These are phyloP conservation scores for Chouioia cunea DNA, from an alignment of 2,888 invertebrate species.

Conservation along the genomic window DNA sequence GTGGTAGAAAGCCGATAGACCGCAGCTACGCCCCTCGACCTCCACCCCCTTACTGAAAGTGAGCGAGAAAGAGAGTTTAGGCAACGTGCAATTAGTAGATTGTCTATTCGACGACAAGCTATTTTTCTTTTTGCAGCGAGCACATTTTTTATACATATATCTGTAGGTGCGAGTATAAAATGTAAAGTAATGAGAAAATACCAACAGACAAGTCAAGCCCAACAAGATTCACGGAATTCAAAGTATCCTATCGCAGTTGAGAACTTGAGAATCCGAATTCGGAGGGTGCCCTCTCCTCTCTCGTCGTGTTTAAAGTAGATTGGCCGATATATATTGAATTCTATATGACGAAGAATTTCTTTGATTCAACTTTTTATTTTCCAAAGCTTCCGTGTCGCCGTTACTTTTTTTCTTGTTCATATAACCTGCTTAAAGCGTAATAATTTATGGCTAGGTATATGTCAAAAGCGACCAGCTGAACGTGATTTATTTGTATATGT, in stretches of 20 bases:
- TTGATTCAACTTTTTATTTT: slow-evolving; percentile 33
- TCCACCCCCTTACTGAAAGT: not conserved
- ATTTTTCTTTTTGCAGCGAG: no score
- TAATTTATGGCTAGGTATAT: slow-evolving; percentile 14
- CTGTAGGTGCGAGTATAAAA: no score
- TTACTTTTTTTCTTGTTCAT: not conserved
- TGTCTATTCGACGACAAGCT: no score
- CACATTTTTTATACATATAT: no score
- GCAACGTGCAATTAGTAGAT: no score
- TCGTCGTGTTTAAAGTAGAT: not conserved
- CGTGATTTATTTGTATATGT: slow-evolving; percentile 18
- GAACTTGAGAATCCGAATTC: slow-evolving; percentile 3
- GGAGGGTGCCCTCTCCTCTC: not conserved
- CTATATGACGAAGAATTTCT: no score
- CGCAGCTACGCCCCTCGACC: not conserved
- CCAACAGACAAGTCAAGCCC: no score
- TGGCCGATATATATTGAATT: not conserved
- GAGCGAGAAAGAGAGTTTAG: not conserved
- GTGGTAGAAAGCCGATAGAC: not conserved
- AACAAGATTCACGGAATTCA: no score
- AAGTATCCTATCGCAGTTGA: no score
- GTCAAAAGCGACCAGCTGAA: not conserved
- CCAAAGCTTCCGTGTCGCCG: not conserved
- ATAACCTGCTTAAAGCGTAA: no score
- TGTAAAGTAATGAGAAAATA: no score